Percentiles rank a stretch among this genome's conserved stretches.
phyloP scores from a whole-genome alignment of 1,140 invertebrate species.

The Tetramorium alpestre region DNA sequence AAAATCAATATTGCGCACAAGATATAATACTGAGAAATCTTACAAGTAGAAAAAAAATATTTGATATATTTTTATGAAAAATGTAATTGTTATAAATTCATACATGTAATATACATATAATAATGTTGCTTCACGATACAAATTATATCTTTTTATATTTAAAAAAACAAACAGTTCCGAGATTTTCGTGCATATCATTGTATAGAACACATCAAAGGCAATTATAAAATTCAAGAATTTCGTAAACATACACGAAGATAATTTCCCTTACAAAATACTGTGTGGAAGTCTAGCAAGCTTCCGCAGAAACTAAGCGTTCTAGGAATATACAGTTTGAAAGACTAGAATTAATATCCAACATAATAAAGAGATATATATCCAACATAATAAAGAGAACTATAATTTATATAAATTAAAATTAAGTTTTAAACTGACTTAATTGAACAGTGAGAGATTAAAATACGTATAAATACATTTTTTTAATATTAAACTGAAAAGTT shows the following conservation, averaged over 20 bases:
- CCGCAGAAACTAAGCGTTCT: constrained; percentile 16
- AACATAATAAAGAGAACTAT: background rate
- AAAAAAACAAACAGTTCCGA: background rate
- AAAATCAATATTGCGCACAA: background rate
- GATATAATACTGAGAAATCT: background rate
- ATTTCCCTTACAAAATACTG: constrained; percentile 31
- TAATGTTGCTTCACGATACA: background rate
- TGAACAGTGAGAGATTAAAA: background rate
- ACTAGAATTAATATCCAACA: constrained; percentile 3
- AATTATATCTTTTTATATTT: background rate
- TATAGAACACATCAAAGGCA: background rate
- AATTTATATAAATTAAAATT: background rate
- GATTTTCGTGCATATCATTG: constrained; percentile 11
- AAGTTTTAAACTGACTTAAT: background rate
- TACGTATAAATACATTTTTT: background rate
- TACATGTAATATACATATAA: background rate
- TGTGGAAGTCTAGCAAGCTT: constrained; percentile 21
- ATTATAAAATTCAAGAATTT: constrained; percentile 36
- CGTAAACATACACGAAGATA: constrained; percentile 17
- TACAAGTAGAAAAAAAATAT: background rate
- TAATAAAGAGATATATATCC: background rate
- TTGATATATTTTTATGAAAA: background rate
- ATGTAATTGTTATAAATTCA: background rate
- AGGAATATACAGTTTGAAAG: background rate
- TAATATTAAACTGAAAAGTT: background rate